These are phyloP conservation scores for Morpho helenor DNA, from an alignment of 2,888 invertebrate genomes.

Conservation along the genomic window DNA sequence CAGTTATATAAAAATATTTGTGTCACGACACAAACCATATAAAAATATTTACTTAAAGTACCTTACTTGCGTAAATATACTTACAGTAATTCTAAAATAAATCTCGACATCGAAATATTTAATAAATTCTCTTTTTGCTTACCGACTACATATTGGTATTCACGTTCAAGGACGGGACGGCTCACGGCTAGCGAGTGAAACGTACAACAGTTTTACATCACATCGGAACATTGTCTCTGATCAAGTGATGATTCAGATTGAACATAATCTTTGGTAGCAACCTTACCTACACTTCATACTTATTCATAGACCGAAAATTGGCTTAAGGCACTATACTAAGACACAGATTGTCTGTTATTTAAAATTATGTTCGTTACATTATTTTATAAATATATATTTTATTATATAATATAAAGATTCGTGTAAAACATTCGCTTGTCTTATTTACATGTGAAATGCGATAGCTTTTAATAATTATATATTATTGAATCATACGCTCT, in stretches of 20 bases:
- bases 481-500: constrained; percentile 3
- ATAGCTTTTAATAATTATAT: background rate
- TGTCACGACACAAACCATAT: constrained; percentile 66
- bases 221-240: constrained; percentile 8
- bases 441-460: constrained; percentile 7
- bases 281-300: constrained; percentile 10
- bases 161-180: constrained; percentile 49
- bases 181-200: constrained; percentile 17
- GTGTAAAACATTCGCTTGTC: constrained; percentile 2
- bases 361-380: background rate
- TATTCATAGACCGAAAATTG: constrained; percentile 9
- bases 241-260: constrained; percentile 11
- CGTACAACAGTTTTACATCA: constrained; percentile 8
- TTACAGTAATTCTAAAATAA: constrained; percentile 66
- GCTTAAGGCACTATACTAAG: constrained; percentile 34
- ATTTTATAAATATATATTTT: background rate
- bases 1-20: constrained; percentile 71
- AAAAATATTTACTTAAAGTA: constrained; percentile 74
- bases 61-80: constrained; percentile 67
- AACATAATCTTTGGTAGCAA: constrained; percentile 44
- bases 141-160: constrained; percentile 60
- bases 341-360: constrained; percentile 24
- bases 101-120: constrained; percentile 58
- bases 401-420: constrained; percentile 3
- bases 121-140: constrained; percentile 67